Conservation (phyloP, 2,888 invertebrate genomes). For the Erynnis tages region DNA sequence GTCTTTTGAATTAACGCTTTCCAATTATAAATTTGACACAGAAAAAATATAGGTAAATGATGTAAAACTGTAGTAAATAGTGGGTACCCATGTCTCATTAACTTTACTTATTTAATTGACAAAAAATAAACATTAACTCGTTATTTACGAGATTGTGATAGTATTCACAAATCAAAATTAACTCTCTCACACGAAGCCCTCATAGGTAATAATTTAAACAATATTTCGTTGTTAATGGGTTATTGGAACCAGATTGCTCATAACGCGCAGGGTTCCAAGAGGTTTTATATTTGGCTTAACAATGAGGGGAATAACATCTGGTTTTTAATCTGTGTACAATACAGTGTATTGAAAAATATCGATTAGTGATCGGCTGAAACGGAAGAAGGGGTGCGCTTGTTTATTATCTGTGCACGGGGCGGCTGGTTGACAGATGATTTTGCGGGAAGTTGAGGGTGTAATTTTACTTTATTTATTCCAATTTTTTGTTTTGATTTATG, state of each 20-base stretch:
- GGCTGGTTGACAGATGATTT: constrained; percentile 25
- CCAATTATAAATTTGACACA: no score
- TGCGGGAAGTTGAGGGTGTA: constrained; percentile 12
- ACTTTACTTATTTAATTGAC: neutral
- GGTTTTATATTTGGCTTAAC: constrained; percentile 31
- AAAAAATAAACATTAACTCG: constrained; percentile 10
- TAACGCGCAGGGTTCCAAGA: constrained; percentile 13
- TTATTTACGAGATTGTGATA: constrained; percentile 31
- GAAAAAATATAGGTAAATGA: no score
- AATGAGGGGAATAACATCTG: constrained; percentile 28
- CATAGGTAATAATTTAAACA: constrained; percentile 31
- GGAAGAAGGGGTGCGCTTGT: constrained; percentile 26
- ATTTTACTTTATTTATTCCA: neutral
- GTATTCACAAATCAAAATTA: constrained; percentile 35
- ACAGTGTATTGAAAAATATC: constrained; percentile 22
- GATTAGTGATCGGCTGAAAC: constrained; percentile 26
- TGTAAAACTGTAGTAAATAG: no score
- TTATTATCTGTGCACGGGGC: constrained; percentile 21
- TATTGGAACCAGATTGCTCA: constrained; percentile 37
- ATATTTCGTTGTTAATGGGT: constrained; percentile 35
- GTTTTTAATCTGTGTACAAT: constrained; percentile 28
- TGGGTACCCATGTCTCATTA: no score
- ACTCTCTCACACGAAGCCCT: constrained; percentile 24
- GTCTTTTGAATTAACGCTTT: no score
- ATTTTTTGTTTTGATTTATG: neutral